Evolutionary conservation across 2,113 vertebrate genomes (phyloP).

Genomic region (Callipepla squamata): DNA sequence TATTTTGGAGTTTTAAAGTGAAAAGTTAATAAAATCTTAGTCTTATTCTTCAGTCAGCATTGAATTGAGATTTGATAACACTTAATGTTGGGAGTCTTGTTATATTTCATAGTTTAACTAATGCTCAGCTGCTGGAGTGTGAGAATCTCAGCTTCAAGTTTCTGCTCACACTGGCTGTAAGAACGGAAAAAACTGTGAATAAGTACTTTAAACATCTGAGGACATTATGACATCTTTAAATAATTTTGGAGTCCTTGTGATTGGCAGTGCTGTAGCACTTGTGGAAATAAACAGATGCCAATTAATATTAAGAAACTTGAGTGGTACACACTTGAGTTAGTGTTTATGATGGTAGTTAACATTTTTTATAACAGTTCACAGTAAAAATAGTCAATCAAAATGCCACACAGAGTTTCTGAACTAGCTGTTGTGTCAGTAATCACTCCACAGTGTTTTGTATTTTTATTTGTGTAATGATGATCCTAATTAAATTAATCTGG

Average conservation of each 20-base stretch:
- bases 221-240: not conserved
- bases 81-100: not conserved
- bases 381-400: not conserved
- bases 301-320: not conserved
- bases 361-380: not conserved
- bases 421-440: not conserved
- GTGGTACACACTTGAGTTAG: not conserved
- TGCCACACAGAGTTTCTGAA: not conserved
- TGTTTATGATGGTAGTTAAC: not conserved
- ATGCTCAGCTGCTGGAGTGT: not conserved
- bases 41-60: not conserved
- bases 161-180: not conserved
- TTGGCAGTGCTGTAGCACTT: not conserved
- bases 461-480: not conserved
- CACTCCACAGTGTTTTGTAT: not conserved
- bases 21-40: not conserved
- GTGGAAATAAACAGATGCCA: not conserved
- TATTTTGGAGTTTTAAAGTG: not conserved
- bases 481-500: not conserved
- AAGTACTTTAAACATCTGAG: not conserved
- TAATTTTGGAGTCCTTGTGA: not conserved
- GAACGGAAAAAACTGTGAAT: not conserved
- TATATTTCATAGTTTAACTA: not conserved
- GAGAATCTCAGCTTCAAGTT: not conserved
- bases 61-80: not conserved